phyloP scores from a whole-genome alignment of 2,797 vertebrate species.

The Enteromius paludinosus region DNA sequence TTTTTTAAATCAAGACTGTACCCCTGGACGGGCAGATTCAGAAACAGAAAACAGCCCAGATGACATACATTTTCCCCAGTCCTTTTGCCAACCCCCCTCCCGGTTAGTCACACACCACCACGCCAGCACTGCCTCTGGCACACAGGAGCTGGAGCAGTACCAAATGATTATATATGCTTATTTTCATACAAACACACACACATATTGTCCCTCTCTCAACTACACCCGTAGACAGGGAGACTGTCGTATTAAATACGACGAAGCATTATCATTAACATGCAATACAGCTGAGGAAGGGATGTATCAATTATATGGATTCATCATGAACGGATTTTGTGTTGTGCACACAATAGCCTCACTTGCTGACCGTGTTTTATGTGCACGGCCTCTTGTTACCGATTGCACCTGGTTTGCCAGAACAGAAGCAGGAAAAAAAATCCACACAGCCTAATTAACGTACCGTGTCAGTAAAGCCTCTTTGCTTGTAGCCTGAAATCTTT shows the following conservation, averaged over 20 bases:
- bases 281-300: conserved; percentile 28
- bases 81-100: conserved; percentile 31
- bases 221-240: neutral
- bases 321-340: conserved; percentile 32
- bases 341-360: conserved; percentile 19
- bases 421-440: conserved; percentile 21
- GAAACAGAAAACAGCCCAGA: conserved; percentile 49
- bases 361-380: conserved; percentile 33
- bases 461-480: conserved; percentile 36
- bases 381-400: conserved; percentile 8
- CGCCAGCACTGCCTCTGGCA: conserved; percentile 52
- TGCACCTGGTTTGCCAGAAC: conserved; percentile 36
- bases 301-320: conserved; percentile 40
- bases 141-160: conserved; percentile 52
- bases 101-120: conserved; percentile 45
- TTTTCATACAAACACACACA: conserved; percentile 50
- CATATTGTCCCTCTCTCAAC: conserved; percentile 12
- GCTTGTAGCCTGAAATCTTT: conserved; percentile 40
- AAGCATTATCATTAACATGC: conserved; percentile 34
- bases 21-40: conserved; percentile 14
- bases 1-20: conserved; percentile 32
- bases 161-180: conserved; percentile 57
- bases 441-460: conserved; percentile 38
- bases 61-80: conserved; percentile 22
- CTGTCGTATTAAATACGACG: conserved; percentile 6